These are phyloP conservation scores for Acheta domesticus DNA, from an alignment of 2,888 invertebrate species.

Conservation along the genomic window DNA sequence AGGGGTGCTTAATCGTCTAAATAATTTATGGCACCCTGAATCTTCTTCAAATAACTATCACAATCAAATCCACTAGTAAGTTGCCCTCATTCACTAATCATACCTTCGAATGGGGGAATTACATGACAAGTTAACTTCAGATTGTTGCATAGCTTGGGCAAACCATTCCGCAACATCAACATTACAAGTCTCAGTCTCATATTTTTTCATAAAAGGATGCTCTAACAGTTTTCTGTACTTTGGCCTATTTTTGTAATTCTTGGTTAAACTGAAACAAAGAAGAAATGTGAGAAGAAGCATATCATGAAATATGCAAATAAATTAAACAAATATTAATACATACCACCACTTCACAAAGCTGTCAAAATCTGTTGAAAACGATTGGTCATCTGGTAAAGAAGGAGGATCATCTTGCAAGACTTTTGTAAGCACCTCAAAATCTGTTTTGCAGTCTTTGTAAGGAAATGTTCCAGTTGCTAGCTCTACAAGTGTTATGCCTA, in stretches of 20 bases:
- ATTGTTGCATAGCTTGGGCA: constrained; percentile 46
- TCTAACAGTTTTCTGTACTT: constrained; percentile 89
- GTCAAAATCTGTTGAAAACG: constrained; percentile 82
- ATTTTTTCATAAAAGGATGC: constrained; percentile 81
- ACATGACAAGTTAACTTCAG: constrained; percentile 28
- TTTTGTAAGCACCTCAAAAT: constrained; percentile 94
- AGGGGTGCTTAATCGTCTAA: too few relatives aligned
- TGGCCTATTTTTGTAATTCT: constrained; percentile 88
- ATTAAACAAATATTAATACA: constrained; percentile 42
- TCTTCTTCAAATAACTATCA: too few relatives aligned
- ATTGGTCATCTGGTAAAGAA: constrained; percentile 69
- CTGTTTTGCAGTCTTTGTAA: constrained; percentile 90
- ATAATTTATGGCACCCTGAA: too few relatives aligned
- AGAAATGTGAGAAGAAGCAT: constrained; percentile 20
- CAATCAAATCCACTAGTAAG: too few relatives aligned
- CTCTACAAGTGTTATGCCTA: constrained; percentile 95
- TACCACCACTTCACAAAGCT: constrained; percentile 89
- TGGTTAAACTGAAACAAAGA: constrained; percentile 69
- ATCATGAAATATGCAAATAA: not conserved
- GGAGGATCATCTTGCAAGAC: constrained; percentile 90
- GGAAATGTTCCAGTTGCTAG: constrained; percentile 95
- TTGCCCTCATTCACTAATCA: not conserved
- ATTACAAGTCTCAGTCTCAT: constrained; percentile 59
- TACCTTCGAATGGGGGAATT: constrained; percentile 36
- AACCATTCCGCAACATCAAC: constrained; percentile 84